phyloP scores from a whole-genome alignment of 2,888 invertebrate species.

The Omphaloscelis lunosa region DNA sequence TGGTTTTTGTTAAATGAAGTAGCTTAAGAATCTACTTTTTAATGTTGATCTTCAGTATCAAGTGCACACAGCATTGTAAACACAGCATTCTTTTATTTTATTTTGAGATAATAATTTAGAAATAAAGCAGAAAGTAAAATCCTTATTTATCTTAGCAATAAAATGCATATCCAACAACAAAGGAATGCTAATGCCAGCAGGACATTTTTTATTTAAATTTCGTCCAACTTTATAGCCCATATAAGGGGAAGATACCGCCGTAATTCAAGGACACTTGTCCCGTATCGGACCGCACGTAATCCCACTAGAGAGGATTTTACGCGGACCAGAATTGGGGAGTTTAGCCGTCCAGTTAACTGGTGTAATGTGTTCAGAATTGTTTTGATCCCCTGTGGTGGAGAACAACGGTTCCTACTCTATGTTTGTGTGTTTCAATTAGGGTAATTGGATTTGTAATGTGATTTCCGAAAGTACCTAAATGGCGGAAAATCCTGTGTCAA shows the following conservation, averaged over 20 bases:
- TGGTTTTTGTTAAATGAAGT: not conserved
- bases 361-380: constrained; percentile 62
- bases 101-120: not conserved
- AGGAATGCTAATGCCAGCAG: constrained; percentile 36
- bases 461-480: constrained; percentile 32
- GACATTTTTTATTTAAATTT: constrained; percentile 56
- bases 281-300: constrained; percentile 70
- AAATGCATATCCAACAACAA: constrained; percentile 42
- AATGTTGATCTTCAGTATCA: not conserved
- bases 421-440: constrained; percentile 51
- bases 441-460: constrained; percentile 31
- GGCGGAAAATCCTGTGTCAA: constrained; percentile 2
- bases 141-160: constrained; percentile 33
- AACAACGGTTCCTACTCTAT: constrained; percentile 31
- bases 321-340: constrained; percentile 66
- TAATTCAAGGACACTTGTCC: constrained; percentile 68
- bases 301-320: constrained; percentile 69
- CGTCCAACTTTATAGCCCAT: constrained; percentile 48
- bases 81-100: not conserved
- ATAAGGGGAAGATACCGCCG: constrained; percentile 52
- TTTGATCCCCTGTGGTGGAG: constrained; percentile 48
- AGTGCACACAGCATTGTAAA: not conserved
- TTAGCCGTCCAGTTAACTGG: constrained; percentile 67
- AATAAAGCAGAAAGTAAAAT: constrained; percentile 19
- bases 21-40: too few relatives aligned